phyloP scores from a whole-genome alignment of 1,140 invertebrate genomes.

The Carcinoscorpius rotundicauda region DNA sequence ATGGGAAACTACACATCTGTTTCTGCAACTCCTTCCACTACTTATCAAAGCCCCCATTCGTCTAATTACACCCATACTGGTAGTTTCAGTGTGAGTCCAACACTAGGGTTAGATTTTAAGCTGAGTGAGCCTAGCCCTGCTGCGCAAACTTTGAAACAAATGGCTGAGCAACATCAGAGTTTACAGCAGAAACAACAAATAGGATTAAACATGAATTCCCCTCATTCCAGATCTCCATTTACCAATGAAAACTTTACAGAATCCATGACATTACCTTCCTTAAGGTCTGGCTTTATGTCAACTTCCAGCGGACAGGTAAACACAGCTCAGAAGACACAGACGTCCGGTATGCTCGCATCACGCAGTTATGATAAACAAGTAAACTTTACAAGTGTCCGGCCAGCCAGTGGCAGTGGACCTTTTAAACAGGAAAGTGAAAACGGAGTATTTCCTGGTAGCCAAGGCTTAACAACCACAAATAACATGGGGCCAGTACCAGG shows the following conservation, averaged over 20 bases:
- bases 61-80: slow-evolving; percentile 6
- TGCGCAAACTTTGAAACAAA: slow-evolving; percentile 85
- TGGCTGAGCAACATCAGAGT: slow-evolving; percentile 92
- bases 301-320: no score
- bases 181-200: slow-evolving; percentile 44
- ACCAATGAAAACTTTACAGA: not conserved
- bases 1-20: not conserved
- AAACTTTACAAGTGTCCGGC: no score
- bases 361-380: no score
- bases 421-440: no score
- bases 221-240: not conserved
- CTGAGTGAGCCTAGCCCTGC: slow-evolving; percentile 50
- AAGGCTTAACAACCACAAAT: no score
- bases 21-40: not conserved
- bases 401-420: no score
- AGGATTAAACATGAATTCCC: not conserved
- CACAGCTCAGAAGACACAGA: no score
- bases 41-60: not conserved
- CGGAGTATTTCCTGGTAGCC: no score
- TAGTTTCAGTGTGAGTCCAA: not conserved
- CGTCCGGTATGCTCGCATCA: no score
- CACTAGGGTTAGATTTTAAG: slow-evolving; percentile 28
- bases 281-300: no score
- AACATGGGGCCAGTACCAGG: no score
- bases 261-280: no score